phyloP scores from a whole-genome alignment of 2,113 vertebrate species.

The Melanerpes aurifrons region DNA sequence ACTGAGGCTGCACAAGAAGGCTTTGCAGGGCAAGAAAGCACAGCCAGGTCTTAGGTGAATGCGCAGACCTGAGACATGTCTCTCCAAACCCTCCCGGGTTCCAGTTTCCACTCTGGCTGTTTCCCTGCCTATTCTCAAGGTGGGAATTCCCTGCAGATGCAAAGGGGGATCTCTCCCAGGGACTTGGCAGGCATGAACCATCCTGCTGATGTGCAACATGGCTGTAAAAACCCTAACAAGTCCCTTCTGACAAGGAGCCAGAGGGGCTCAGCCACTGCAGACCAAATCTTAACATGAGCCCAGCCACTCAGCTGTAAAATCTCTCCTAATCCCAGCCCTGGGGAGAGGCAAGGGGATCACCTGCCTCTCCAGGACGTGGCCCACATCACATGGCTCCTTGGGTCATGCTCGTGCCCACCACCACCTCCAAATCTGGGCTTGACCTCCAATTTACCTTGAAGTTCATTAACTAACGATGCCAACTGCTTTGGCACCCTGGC shows the following conservation, averaged over 20 bases:
- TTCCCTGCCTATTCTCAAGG: background rate
- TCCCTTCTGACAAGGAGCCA: background rate
- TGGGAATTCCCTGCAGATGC: background rate
- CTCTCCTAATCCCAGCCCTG: conserved; percentile 49
- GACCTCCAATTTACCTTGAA: conserved; percentile 59
- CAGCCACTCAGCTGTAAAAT: conserved; percentile 48
- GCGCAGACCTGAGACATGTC: background rate
- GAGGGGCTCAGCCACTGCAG: background rate
- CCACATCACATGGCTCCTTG: conserved; percentile 46
- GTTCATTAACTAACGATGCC: background rate
- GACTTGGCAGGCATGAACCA: background rate
- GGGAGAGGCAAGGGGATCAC: conserved; percentile 43
- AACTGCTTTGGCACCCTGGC: background rate
- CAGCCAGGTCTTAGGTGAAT: rapidly evolving
- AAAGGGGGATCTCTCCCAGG: background rate
- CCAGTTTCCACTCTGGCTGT: background rate
- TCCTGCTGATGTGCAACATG: rapidly evolving
- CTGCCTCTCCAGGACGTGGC: background rate
- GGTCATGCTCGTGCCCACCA: conserved; percentile 3
- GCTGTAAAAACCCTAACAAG: background rate
- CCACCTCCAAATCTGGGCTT: conserved; percentile 60
- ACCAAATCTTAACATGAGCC: background rate
- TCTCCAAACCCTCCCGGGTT: background rate
- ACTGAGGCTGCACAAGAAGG: background rate
- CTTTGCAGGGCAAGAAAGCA: background rate